Base-by-base conservation (phyloP, 1,140 invertebrate species). In the Euura lappo region DNA sequence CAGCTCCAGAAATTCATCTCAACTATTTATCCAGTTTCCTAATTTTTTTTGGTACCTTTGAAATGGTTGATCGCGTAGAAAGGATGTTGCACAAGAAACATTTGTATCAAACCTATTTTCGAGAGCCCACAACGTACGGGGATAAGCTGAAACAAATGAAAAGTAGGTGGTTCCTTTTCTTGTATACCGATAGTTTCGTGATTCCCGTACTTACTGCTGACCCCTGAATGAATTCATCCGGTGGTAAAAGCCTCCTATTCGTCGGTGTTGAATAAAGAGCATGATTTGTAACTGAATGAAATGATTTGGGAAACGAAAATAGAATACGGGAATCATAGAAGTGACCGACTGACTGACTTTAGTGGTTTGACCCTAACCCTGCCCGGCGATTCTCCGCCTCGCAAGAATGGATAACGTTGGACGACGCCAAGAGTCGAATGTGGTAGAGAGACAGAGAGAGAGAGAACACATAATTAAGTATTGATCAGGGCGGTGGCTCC, bases 401-500 rank as follows among this genome's bases (percentile, higher is more conserved):
- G 51, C 0, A 8, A 2, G 7, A n/a, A 3, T 60, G 51, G 51
- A n/a, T 60, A 28, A 28, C 51, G 51, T 0, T 28, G 28, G 28
- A 28, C 51, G 51, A n/a, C 51, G 51, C 51, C 10, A n/a, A n/a
- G 51, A n/a, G 51, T n/a, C 51, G 13, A 60, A 8, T 8, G 51
- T n/a, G 51, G 13, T n/a, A 60, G 51, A 60, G 51, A 60, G 51
- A 60, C 28, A n/a, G 51, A 8, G 51, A 60, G 8, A 60, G 51
- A 60, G 51, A 60, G 51, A 60, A 78, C 78, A 73, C 75, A 79
- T 80, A 83, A 83, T 83, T 83, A 82, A 82, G 81, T 83, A 83
- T 83, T 82, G 81, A 83, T 82, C 81, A 83, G 81, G 81, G 81
- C 80, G 81, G 80, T 77, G 81, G 81, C 80, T 79, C 75, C 75